These are phyloP conservation scores for Brachionus plicatilis DNA, from an alignment of 1,140 invertebrate species.

Conservation along the genomic window DNA sequence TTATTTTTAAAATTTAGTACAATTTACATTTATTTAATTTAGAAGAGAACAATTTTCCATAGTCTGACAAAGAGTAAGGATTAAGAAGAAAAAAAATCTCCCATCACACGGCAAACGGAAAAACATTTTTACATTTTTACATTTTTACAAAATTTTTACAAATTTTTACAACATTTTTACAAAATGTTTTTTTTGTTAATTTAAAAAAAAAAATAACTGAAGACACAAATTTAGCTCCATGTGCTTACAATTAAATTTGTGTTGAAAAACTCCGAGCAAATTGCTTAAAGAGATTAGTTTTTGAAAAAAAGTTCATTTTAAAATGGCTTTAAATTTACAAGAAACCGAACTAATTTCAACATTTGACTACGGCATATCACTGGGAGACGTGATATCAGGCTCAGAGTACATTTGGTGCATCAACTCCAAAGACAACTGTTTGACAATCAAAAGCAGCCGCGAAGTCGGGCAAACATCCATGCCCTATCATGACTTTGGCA, in stretches of 20 bases:
- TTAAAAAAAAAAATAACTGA: not conserved
- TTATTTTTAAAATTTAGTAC: too few species aligned
- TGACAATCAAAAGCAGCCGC: not conserved
- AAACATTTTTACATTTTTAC: too few species aligned
- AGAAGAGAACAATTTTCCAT: too few species aligned
- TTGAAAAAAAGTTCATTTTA: not conserved
- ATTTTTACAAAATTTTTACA: too few species aligned
- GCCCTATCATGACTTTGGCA: constrained; percentile 11
- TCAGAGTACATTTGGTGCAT: constrained; percentile 11
- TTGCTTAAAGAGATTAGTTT: not conserved
- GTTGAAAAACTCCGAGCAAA: too few species aligned
- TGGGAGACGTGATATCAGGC: not conserved
- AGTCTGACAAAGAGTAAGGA: too few species aligned
- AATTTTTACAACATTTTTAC: too few species aligned
- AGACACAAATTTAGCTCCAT: not conserved
- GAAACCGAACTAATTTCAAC: constrained; percentile 21
- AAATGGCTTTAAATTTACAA: constrained; percentile 30
- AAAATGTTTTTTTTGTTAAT: too few species aligned
- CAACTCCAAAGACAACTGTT: constrained; percentile 5
- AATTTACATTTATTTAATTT: too few species aligned
- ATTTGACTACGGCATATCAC: constrained; percentile 10
- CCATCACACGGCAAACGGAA: too few species aligned
- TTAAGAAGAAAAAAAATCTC: too few species aligned
- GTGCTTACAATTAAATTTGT: not conserved
- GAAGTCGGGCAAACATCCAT: not conserved